These are phyloP conservation scores for Heteromyza rotundicornis DNA, from an alignment of 2,888 invertebrate species.

Conservation along the genomic window DNA sequence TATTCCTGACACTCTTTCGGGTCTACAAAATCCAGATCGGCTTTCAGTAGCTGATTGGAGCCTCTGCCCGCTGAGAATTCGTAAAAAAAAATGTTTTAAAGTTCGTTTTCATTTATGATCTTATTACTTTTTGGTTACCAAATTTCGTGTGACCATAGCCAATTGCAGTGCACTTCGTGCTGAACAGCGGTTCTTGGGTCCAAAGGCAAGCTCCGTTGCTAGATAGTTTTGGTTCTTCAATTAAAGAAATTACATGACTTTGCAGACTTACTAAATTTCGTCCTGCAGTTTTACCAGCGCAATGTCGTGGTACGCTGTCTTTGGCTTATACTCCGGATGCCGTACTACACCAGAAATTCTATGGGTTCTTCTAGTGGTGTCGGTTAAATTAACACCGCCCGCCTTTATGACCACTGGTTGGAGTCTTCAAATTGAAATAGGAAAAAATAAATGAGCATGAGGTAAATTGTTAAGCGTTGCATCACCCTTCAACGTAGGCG, in stretches of 20 bases:
- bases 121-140: no score
- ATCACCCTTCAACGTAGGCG: constrained; percentile 36
- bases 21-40: constrained; percentile 30
- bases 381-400: constrained; percentile 44
- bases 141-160: constrained; percentile 68
- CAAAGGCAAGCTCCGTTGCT: constrained; percentile 63
- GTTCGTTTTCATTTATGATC: neutral
- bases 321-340: constrained; percentile 67
- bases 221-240: no score
- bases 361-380: constrained; percentile 24
- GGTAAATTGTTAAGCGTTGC: no score
- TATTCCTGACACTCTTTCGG: constrained; percentile 15
- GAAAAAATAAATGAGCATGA: no score
- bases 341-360: constrained; percentile 42
- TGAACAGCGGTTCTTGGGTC: constrained; percentile 44
- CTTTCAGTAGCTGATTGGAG: constrained; percentile 46
- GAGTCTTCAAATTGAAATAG: constrained; percentile 12
- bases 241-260: no score
- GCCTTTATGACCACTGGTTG: constrained; percentile 35
- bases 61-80: constrained; percentile 13
- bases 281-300: constrained; percentile 67
- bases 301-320: constrained; percentile 70
- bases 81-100: constrained; percentile 49
- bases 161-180: constrained; percentile 64
- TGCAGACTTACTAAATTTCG: constrained; percentile 47